Evolutionary conservation across 1,140 invertebrate genomes (phyloP).

Genomic region (Panulirus ornatus): DNA sequence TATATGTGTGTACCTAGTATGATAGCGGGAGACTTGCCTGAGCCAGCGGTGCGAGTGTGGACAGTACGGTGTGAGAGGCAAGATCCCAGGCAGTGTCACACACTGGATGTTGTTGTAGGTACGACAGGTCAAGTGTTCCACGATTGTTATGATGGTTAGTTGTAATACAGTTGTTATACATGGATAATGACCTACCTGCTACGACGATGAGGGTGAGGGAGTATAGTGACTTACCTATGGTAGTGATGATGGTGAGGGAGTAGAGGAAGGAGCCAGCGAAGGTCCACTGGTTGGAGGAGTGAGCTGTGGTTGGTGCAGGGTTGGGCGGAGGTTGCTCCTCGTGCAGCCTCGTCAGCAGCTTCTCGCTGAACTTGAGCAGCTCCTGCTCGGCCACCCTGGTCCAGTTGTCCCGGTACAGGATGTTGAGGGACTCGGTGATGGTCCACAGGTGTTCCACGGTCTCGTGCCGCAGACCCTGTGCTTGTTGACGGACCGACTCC

Average conservation of each 20-base stretch:
- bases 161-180: too few species aligned
- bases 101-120: too few species aligned
- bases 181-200: too few species aligned
- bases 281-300: conserved; percentile 82
- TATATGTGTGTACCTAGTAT: too few species aligned
- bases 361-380: conserved; percentile 92
- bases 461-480: conserved; percentile 77
- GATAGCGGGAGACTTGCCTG: too few species aligned
- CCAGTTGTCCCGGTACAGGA: conserved; percentile 97
- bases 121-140: too few species aligned
- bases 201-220: background rate
- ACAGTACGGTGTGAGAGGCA: too few species aligned
- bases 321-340: conserved; percentile 85
- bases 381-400: conserved; percentile 91
- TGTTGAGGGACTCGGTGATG: conserved; percentile 94
- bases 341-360: conserved; percentile 87
- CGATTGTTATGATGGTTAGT: too few species aligned
- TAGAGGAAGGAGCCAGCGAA: conserved; percentile 96
- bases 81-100: too few species aligned
- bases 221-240: conserved; percentile 88
- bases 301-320: conserved; percentile 74
- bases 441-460: conserved; percentile 87
- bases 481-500: conserved; percentile 55
- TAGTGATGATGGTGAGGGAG: conserved; percentile 96
- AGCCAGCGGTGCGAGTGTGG: too few species aligned